Evolutionary conservation across 2,113 vertebrate genomes (phyloP).

Genomic region (Serinus canaria): DNA sequence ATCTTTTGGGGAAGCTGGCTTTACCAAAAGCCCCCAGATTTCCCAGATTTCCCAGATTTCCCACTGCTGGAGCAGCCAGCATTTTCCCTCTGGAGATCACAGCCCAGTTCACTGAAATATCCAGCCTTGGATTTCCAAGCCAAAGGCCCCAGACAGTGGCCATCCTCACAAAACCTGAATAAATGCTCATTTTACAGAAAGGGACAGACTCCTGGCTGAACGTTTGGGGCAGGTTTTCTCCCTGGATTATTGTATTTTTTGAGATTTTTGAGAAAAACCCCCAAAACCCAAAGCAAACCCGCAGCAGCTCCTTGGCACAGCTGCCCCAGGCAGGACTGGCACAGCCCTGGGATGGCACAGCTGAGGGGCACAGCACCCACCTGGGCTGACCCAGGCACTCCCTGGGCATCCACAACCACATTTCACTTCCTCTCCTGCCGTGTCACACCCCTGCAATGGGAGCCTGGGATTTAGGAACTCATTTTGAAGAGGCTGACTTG

Average conservation of each 20-base stretch:
- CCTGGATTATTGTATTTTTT: neutral
- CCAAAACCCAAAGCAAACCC: rapidly evolving
- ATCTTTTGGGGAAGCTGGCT: neutral
- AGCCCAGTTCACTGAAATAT: neutral
- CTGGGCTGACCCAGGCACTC: neutral
- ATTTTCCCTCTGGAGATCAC: neutral
- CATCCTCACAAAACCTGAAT: neutral
- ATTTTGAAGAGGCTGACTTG: neutral
- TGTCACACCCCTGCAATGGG: rapidly evolving
- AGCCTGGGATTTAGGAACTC: neutral
- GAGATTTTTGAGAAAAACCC: neutral
- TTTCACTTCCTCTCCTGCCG: too few relatives aligned
- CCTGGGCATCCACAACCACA: rapidly evolving
- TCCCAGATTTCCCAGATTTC: neutral
- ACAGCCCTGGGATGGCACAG: neutral
- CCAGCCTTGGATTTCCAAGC: neutral
- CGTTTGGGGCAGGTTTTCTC: neutral
- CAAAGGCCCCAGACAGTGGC: neutral
- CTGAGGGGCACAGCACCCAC: neutral
- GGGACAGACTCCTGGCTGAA: neutral
- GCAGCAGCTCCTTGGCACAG: neutral
- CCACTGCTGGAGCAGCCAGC: neutral
- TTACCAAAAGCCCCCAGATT: neutral
- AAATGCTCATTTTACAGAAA: neutral
- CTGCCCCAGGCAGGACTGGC: neutral